Evolutionary conservation across 2,113 vertebrate genomes (phyloP), one percentile per base, ranked within the genome.

Genomic region (Lycocorax pyrrhopterus): DNA sequence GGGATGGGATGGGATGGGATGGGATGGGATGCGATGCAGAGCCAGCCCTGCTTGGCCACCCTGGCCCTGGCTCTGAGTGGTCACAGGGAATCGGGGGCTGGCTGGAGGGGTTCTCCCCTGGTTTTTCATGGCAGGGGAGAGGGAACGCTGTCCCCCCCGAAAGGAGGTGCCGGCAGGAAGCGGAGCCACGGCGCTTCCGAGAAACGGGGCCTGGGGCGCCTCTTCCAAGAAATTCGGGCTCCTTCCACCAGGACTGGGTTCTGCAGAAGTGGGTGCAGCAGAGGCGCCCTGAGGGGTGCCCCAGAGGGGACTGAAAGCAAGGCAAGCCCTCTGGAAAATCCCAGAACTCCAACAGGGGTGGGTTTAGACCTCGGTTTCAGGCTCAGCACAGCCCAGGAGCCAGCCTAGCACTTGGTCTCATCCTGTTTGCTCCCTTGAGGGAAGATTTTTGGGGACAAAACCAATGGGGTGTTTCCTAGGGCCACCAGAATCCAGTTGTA

Each of bases 181-280:
- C 4, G 0, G 32, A 80, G 47, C 67, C 5, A 3, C 6, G 2
- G 63, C 4, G 0, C 46, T 80, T 63, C 84, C 0, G 0, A 87
- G 89, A 59, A 85, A n/a, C 0, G 0, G 11, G 8, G 66, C 71
- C 56, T 13, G 67, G 69, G 56, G 43, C 1, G 1, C 43, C 67
- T 26, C 76, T 89, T 55, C 92, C 90, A 51, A 4, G 9, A 63
- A 63, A 13, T 4, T 29, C 1, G 2, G 32, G 47, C 30, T 58
- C n/a, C 39, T 46, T 39, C 59, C 55, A 20, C 35, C 26, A 5
- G 60, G 43, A 71, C 15, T 7, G 2, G 30, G 1, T 32, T 81
- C 84, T 81, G 76, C 72, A 67, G 51, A 30, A 30, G 30, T 5
- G 74, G 44, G 59, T 6, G 51, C 69, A 51, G 68, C 44, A 30